Conservation (phyloP, 2,797 vertebrate species). For the Galagoides demidoff region DNA sequence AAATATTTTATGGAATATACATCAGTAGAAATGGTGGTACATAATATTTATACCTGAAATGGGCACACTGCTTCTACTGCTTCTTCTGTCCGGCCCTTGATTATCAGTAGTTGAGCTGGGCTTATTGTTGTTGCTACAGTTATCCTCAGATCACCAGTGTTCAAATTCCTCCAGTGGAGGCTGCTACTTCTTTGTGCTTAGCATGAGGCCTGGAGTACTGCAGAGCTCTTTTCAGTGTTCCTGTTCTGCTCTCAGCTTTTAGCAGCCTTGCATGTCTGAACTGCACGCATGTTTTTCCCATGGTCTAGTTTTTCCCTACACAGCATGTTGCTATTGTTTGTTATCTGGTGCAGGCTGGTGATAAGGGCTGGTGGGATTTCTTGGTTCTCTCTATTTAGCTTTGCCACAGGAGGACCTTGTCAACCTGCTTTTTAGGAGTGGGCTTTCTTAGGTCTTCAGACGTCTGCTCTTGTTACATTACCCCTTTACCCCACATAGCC, state of each 20-base stretch:
- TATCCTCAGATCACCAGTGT: not conserved
- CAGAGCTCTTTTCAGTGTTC: not conserved
- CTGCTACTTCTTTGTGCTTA: not conserved
- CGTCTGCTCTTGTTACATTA: not conserved
- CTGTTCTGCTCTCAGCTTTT: not conserved
- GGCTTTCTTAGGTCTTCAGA: not conserved
- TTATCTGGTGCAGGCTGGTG: not conserved
- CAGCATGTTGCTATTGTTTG: not conserved
- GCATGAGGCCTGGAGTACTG: not conserved
- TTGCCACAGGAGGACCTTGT: not conserved
- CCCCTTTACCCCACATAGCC: rapidly evolving
- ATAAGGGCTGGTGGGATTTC: not conserved
- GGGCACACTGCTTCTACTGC: not conserved
- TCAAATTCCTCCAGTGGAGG: not conserved
- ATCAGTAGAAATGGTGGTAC: not conserved
- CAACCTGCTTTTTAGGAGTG: not conserved
- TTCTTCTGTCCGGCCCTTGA: not conserved
- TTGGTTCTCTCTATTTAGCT: not conserved
- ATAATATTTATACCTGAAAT: not conserved
- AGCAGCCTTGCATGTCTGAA: not conserved
- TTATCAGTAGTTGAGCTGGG: not conserved
- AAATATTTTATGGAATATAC: not conserved
- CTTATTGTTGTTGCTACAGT: not conserved
- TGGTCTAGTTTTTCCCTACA: not conserved
- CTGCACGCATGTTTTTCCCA: not conserved